Evolutionary conservation across 2,888 invertebrate genomes (phyloP), one percentile per base, ranked within the genome.

Genomic region (Vesta saturnalis): DNA sequence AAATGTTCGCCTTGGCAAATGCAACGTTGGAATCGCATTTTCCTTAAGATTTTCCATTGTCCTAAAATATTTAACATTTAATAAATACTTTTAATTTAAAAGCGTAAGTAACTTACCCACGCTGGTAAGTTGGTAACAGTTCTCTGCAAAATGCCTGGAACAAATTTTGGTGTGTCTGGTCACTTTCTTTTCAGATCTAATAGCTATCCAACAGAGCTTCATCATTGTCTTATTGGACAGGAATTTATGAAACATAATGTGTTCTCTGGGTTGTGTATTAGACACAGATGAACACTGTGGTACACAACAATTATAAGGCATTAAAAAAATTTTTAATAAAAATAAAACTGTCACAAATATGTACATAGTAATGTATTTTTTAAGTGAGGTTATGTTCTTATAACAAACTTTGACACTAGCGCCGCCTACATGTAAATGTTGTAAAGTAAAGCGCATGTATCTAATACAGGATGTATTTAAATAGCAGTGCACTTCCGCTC

Each of bases 31-130:
- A 18, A 19, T 18, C 1, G 52, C 8, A 8, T 14, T 8, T 18
- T 52, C 15, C 3, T 16, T 16, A 18, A 52, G 16, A 52, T 52
- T 19, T 52, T 52, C 52, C 52, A 52, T 18, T 52, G 52, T 18
- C 52, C 52, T 52, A 16, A 4, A 14, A 47, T 14, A 4, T 6
- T 14, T 6, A 10, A 30, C 5, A 30, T 30, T n/a, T n/a, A n/a
- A 30, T 30, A 30, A 10, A 30, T 30, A n/a, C 10, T 30, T 30
- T 6, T 30, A 30, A 30, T 30, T 30, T 30, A 30, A 30, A 30
- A 10, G 30, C n/a, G n/a, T n/a, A n/a, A 30, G 10, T 10, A 30
- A 6, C 30, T 10, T 30, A 30, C 30, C 30, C 10, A 30, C 5
- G 10, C 30, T 30, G 10, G 30, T 30, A 30, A 30, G 6, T 10